Percentiles rank a stretch among this genome's conserved stretches.
Evolutionary conservation across 2,888 invertebrate genomes (phyloP).

Genomic region (Ectemnius continuus): DNA sequence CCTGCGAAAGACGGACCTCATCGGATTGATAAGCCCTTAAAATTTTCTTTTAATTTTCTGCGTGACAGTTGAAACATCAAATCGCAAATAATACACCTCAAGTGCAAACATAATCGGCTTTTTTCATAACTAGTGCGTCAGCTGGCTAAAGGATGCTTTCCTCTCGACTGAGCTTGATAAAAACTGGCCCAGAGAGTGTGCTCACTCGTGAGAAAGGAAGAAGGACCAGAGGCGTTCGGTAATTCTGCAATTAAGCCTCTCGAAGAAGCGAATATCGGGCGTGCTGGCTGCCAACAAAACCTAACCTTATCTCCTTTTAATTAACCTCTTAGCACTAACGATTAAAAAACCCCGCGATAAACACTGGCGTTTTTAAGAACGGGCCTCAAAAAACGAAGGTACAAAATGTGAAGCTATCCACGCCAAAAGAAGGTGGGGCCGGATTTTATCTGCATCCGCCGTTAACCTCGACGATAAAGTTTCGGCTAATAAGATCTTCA

Average conservation of each 20-base stretch:
- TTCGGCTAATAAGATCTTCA: too few species aligned
- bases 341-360: constrained; percentile 31
- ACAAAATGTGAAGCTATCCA: background rate
- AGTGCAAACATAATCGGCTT: too few species aligned
- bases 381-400: background rate
- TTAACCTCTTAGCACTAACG: constrained; percentile 33
- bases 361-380: background rate
- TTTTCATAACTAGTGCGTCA: too few species aligned
- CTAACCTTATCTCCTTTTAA: constrained; percentile 18
- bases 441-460: background rate
- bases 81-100: too few species aligned
- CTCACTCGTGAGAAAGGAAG: background rate
- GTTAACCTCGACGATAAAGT: too few species aligned
- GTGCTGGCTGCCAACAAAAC: constrained; percentile 23
- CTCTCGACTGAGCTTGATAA: constrained; percentile 43
- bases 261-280: background rate
- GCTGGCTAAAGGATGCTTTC: constrained; percentile 47
- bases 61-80: too few species aligned
- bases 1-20: too few species aligned
- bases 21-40: too few species aligned
- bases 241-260: constrained; percentile 30
- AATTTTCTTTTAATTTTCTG: too few species aligned
- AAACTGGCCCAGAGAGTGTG: constrained; percentile 34
- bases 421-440: background rate
- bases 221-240: background rate